Percentiles rank a stretch among this genome's conserved stretches.
Evolutionary conservation across 2,113 vertebrate species (phyloP).

Genomic region (Lophius piscatorius): DNA sequence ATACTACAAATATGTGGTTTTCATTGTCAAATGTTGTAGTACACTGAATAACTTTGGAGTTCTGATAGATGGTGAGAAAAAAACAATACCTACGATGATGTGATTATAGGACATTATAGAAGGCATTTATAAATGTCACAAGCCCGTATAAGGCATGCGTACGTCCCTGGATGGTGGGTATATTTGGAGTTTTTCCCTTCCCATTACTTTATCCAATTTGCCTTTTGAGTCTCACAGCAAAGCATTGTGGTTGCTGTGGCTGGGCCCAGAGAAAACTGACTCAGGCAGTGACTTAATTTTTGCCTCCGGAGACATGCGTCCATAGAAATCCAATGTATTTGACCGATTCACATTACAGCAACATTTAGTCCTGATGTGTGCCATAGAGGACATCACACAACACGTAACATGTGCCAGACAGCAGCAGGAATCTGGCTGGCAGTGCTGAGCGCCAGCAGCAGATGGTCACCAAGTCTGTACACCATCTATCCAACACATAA

Average conservation of each 20-base stretch:
- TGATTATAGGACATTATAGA: neutral
- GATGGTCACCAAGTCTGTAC: slow-evolving; percentile 10
- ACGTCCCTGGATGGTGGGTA: slow-evolving; percentile 3
- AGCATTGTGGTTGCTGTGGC: slow-evolving; percentile 35
- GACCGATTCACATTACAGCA: neutral
- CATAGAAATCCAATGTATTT: slow-evolving; percentile 31
- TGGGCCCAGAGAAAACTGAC: slow-evolving; percentile 16
- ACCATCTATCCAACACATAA: slow-evolving; percentile 52
- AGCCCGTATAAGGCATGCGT: slow-evolving; percentile 1
- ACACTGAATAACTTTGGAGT: no score
- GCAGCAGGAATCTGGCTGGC: slow-evolving; percentile 15
- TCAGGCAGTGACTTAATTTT: slow-evolving; percentile 41
- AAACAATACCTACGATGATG: no score
- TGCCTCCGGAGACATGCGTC: slow-evolving; percentile 23
- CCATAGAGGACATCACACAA: slow-evolving; percentile 13
- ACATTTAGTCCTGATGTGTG: slow-evolving; percentile 28
- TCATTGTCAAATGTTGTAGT: no score
- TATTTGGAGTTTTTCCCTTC: slow-evolving; percentile 19
- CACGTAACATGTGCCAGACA: slow-evolving; percentile 1
- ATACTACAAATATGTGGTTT: no score
- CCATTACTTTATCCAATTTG: slow-evolving; percentile 31
- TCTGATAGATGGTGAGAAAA: no score
- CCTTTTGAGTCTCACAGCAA: slow-evolving; percentile 17
- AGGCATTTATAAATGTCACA: no score
- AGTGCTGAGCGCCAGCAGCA: slow-evolving; percentile 13